Percentiles rank a stretch among this genome's conserved stretches.
Conservation (phyloP, 1,140 invertebrate genomes). For the Pseudomyrmex concolor region DNA sequence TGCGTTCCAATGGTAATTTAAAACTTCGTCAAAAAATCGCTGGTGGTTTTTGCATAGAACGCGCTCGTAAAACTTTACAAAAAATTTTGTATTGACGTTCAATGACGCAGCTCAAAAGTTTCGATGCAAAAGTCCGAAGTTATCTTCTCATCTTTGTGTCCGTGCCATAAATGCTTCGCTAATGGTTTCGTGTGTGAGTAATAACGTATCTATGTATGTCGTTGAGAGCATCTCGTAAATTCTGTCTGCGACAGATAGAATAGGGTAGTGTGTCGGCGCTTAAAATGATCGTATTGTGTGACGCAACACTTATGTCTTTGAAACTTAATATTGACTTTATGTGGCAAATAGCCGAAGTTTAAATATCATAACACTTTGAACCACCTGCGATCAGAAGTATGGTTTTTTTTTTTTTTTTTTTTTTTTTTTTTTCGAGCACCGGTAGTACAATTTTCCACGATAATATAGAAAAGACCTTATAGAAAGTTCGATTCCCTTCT, state of each 20-base stretch:
- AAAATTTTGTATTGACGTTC: background rate
- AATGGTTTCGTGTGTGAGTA: background rate
- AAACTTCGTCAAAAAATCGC: background rate
- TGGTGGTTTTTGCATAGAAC: background rate
- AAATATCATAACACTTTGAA: conserved; percentile 22
- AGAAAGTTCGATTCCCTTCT: conserved; percentile 9
- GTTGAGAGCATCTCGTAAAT: conserved; percentile 36
- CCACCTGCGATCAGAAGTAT: background rate
- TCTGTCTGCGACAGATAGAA: conserved; percentile 37
- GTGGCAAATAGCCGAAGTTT: conserved; percentile 7
- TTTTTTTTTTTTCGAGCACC: background rate
- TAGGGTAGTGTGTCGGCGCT: background rate
- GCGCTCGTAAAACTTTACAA: background rate
- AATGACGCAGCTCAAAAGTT: too few species aligned
- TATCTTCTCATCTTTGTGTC: conserved; percentile 60
- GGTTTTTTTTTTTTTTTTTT: background rate
- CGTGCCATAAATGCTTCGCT: conserved; percentile 15
- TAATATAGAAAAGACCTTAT: too few species aligned
- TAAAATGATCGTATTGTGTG: background rate
- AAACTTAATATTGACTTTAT: conserved; percentile 44
- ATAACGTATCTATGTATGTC: background rate
- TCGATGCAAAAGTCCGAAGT: background rate
- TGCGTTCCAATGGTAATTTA: conserved; percentile 13
- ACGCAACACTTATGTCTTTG: conserved; percentile 50
- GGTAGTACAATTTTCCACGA: background rate